Percentiles rank a stretch among this genome's conserved stretches.
These are phyloP conservation scores for Cosmia pyralina DNA, from an alignment of 2,888 invertebrate species.

Conservation along the genomic window DNA sequence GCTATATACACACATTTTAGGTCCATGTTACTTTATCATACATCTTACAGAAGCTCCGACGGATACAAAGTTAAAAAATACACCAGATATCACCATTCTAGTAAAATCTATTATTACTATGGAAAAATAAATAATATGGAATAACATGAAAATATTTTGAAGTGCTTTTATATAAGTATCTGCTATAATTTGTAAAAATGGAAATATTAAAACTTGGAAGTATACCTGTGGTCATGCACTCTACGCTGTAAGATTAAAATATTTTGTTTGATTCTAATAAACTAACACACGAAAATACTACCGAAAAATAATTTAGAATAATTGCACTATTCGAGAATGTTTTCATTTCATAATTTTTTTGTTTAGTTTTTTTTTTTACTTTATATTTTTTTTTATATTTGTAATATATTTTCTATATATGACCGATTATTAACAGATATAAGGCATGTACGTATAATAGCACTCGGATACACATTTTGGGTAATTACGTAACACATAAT, in stretches of 20 bases:
- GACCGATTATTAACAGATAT: conserved; percentile 56
- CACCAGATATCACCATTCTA: conserved; percentile 59
- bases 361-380: conserved; percentile 8
- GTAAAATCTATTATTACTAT: conserved; percentile 59
- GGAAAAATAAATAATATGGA: conserved; percentile 63
- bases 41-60: conserved; percentile 65
- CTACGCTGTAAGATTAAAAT: background rate
- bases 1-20: conserved; percentile 87
- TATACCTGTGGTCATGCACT: conserved; percentile 24
- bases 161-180: conserved; percentile 33
- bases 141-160: conserved; percentile 49
- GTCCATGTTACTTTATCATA: conserved; percentile 81
- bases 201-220: conserved; percentile 34
- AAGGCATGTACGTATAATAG: conserved; percentile 64
- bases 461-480: conserved; percentile 55
- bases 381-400: conserved; percentile 27
- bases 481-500: conserved; percentile 39
- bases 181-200: conserved; percentile 18
- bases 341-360: background rate
- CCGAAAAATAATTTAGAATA: conserved; percentile 23
- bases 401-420: conserved; percentile 49
- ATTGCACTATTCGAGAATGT: conserved; percentile 35
- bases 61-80: conserved; percentile 63
- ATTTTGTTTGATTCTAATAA: background rate
- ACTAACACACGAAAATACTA: conserved; percentile 2